Evolutionary conservation across 1,140 invertebrate genomes (phyloP).

Genomic region (Triops longicaudatus): DNA sequence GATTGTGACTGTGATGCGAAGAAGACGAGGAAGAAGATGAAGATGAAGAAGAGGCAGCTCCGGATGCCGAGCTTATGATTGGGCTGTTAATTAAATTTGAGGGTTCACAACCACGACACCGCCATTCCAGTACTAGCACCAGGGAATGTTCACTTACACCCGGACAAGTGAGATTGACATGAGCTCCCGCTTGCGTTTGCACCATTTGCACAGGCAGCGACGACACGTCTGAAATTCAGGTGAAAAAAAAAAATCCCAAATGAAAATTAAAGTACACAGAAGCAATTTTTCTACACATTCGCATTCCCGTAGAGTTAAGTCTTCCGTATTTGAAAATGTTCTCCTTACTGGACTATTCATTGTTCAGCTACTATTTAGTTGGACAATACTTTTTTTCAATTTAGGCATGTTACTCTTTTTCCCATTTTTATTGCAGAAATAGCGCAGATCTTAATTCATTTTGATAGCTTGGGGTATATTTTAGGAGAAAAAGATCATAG

Average conservation of each 20-base stretch:
- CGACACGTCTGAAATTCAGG: conserved; percentile 18
- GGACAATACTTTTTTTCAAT: too few relatives aligned
- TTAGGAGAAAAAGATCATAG: too few relatives aligned
- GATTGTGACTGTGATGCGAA: not conserved
- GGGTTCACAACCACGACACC: conserved; percentile 39
- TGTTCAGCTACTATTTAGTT: too few relatives aligned
- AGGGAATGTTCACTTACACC: conserved; percentile 53
- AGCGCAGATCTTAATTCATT: too few relatives aligned
- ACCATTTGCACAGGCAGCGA: conserved; percentile 46
- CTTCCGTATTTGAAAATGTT: too few relatives aligned
- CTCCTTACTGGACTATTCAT: too few relatives aligned
- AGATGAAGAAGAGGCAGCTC: conserved; percentile 7
- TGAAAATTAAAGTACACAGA: not conserved
- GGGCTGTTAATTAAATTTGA: not conserved
- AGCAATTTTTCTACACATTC: not conserved
- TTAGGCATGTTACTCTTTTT: too few relatives aligned
- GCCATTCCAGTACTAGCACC: conserved; percentile 54
- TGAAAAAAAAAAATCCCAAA: conserved; percentile 19
- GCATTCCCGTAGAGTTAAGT: too few relatives aligned
- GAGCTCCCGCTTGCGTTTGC: conserved; percentile 53
- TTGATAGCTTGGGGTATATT: too few relatives aligned
- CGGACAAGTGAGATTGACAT: conserved; percentile 54
- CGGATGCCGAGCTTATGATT: not conserved
- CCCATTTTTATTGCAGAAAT: too few relatives aligned
- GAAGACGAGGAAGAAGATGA: not conserved